Base-by-base conservation (phyloP, 2,888 invertebrate genomes). In the Stictocephala bisonia region DNA sequence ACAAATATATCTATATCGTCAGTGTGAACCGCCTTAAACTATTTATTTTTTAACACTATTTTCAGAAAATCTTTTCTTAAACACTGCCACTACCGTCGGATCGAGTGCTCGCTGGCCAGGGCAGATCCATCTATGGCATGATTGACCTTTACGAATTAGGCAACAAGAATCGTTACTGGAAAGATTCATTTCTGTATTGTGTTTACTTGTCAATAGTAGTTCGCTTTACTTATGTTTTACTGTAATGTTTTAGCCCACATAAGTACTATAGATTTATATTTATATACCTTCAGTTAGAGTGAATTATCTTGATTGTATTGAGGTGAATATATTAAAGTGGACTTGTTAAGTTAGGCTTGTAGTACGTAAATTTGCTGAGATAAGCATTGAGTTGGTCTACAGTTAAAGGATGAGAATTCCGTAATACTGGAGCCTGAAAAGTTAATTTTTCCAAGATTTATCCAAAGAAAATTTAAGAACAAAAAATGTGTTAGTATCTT, bases 121-220 rank as follows among this genome's bases (percentile, higher is more conserved):
- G n/a, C n/a, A n/a, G n/a, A n/a, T n/a, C n/a, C n/a, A n/a, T n/a
- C n/a, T n/a, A n/a, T n/a, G n/a, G n/a, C n/a, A n/a, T n/a, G n/a
- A n/a, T n/a, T n/a, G n/a, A n/a, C n/a, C n/a, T n/a, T 26, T 24
- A 44, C 13, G 27, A 64, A 41, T 40, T n/a, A n/a, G 60, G 60
- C 27, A 44, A 40, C 64, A 44, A 35, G 64, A 64, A 64, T 64
- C 64, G 64, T 64, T 64, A 64, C 64, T 64, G 64, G 64, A 64
- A 64, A 64, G 64, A 64, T 64, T 64, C 44, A n/a, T 44, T 64
- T 64, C 64, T 41, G 64, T 64, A 26, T 44, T 44, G 44, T 40
- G 64, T 64, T 56, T 64, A 64, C 64, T 64, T 44, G 40, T 44
- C 41, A 3, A 20, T 64, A 41, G 27, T 44, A 64, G 24, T 40